Base-by-base conservation (phyloP, 2,113 vertebrate genomes). In the Chrysochloris asiatica region DNA sequence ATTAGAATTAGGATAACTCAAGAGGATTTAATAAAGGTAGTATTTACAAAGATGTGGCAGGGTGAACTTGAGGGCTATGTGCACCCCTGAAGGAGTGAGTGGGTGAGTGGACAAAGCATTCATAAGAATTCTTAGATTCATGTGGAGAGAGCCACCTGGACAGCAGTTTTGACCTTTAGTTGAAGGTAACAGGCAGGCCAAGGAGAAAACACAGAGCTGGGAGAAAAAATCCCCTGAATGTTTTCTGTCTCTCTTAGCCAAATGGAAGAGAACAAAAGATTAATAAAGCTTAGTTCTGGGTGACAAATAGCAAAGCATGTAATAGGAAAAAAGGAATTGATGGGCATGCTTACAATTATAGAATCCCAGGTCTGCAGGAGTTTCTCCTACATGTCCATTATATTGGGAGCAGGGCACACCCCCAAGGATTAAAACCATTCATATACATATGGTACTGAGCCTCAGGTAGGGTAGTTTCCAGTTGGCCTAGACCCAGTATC, bases 1-100 rank as follows among this genome's bases (percentile, higher is more conserved):
- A 50, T 84, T 89, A 67, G 50, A 87, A 93, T 89, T 33, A 93
- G 52, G 71, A 50, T 69, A 63, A 91, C 61, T 86, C 77, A 78
- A 93, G 54, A 52, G 59, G 92, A 67, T 86, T 96, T 90, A 89
- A 54, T 69, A 87, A 92, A 92, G 56, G 63, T 36, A 69, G 30
- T 92, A 28, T 76, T 94, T 88, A 65, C 45, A 83, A 86, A 86
- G 83, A 78, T 81, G 33, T 73, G 30, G 28, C 63, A 8, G 7
- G 61, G 61, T 38, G 52, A 93, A 69, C 59, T 83, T 8, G 28
- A 79, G 47, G n/a, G 8, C 48, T 81, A 12, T 88, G 6, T 91
- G 47, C n/a, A 47, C 30, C 10, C 77, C 24, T 61, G 41, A 88
- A 80, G 45, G n/a, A n/a, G n/a, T n/a, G n/a, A n/a, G n/a, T n/a